Evolutionary conservation across 2,797 vertebrate genomes (phyloP), one percentile per base, ranked within the genome.

Genomic region (Enteromius paludinosus): DNA sequence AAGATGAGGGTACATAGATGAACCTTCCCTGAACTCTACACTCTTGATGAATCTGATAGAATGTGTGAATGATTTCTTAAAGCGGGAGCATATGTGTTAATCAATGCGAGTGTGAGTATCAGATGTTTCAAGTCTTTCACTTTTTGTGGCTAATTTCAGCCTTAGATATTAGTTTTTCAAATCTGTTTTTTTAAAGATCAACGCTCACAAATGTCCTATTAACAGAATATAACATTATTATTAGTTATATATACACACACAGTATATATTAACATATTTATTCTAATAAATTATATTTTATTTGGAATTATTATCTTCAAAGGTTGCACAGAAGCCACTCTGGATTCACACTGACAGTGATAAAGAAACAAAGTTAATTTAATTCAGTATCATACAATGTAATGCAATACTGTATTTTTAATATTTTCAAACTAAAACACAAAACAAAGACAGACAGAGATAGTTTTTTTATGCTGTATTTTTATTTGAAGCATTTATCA

Each of bases 11-110:
- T 41, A 64, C 72, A 71, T 81, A 86, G 87, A 84, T 93, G 93
- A 95, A 94, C 94, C 92, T 89, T 93, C 81, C 73, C 87, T 93
- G 92, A 94, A 94, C 92, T 90, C 91, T 75, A 86, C 85, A 72
- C 87, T 90, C 92, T 92, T 92, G 91, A 93, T 94, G 91, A 91
- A 93, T 93, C 92, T 90, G 88, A 87, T 86, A 89, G 89, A 92
- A 90, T 90, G 91, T 92, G 91, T 93, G 91, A 93, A 93, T 91
- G 91, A 94, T 93, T 92, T 92, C 89, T 92, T 93, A 85, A 85
- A 82, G 52, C 15, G 38, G 61, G 68, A 30, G 73, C 45, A 59
- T 90, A 89, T 90, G 89, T 88, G 90, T 84, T 86, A 85, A 87
- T 86, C 54, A 82, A 88, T 78, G 83, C 71, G 33, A 43, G 41